Conservation (phyloP, 2,888 invertebrate species). For the Trichogramma dendrolimi region DNA sequence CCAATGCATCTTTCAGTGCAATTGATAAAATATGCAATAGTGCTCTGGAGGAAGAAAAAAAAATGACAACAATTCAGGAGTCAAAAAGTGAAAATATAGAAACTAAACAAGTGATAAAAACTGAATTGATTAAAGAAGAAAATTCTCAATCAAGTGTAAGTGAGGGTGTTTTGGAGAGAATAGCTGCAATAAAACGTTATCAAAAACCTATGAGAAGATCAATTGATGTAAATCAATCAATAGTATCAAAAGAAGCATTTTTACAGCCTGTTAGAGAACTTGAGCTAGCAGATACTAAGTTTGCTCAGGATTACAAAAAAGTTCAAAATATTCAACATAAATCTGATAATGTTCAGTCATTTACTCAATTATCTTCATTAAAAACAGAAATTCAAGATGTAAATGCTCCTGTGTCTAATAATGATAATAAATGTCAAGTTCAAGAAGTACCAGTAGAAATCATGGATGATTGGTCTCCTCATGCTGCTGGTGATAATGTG, state of each 20-base stretch:
- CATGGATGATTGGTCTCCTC: slow-evolving; percentile 20
- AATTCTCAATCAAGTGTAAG: slow-evolving; percentile 7
- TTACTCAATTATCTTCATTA: slow-evolving; percentile 10
- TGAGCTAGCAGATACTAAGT: slow-evolving; percentile 25
- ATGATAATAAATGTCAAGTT: neutral
- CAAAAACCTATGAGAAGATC: slow-evolving; percentile 21
- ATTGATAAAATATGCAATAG: slow-evolving; percentile 33
- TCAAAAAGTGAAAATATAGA: slow-evolving; percentile 10
- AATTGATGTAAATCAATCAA: slow-evolving; percentile 13
- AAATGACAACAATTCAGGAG: neutral
- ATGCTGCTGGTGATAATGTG: neutral
- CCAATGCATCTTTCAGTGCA: slow-evolving; percentile 33
- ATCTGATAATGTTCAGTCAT: slow-evolving; percentile 6
- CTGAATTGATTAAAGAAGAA: neutral
- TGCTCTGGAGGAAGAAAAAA: slow-evolving; percentile 10
- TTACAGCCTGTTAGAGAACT: slow-evolving; percentile 24
- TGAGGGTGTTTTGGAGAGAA: slow-evolving; percentile 22
- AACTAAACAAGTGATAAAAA: slow-evolving; percentile 21
- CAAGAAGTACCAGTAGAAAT: slow-evolving; percentile 16
- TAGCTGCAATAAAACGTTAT: slow-evolving; percentile 25
- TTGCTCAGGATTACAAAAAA: slow-evolving; percentile 12
- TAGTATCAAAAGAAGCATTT: slow-evolving; percentile 29
- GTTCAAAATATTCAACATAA: slow-evolving; percentile 4
- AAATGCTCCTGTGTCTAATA: slow-evolving; percentile 6
- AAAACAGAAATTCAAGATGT: slow-evolving; percentile 11